phyloP scores from a whole-genome alignment of 2,113 vertebrate genomes.

The Taxidea taxus region DNA sequence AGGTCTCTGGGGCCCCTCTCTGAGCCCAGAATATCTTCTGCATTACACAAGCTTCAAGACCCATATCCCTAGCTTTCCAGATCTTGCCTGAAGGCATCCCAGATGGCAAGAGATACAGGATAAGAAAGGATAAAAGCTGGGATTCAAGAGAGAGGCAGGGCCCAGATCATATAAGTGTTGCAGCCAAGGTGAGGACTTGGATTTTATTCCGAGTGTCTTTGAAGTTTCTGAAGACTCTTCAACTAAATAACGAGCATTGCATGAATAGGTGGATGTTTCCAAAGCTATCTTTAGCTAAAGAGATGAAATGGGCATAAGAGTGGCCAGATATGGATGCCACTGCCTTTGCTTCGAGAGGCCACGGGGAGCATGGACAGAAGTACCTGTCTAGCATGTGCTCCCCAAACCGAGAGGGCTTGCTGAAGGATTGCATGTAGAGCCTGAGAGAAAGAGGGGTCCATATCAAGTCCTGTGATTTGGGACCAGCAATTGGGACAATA shows the following conservation, averaged over 20 bases:
- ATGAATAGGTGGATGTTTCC: not conserved
- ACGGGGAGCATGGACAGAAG: not conserved
- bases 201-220: not conserved
- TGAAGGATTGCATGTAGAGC: too few relatives aligned
- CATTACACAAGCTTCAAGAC: not conserved
- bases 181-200: not conserved
- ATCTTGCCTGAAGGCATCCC: not conserved
- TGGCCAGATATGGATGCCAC: too few relatives aligned
- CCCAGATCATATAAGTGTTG: not conserved
- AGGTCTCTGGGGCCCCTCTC: not conserved
- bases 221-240: not conserved
- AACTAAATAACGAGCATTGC: not conserved
- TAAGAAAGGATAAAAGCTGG: not conserved
- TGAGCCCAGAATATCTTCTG: not conserved
- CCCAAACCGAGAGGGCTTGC: not conserved
- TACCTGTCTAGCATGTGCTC: rapidly evolving
- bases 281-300: not conserved
- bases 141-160: not conserved
- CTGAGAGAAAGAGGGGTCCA: not conserved
- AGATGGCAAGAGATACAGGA: not conserved
- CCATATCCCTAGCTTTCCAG: not conserved
- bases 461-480: not conserved
- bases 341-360: not conserved
- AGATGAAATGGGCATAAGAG: not conserved
- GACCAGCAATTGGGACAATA: not conserved